phyloP scores from a whole-genome alignment of 2,888 invertebrate species.

The Caenorhabditis panamensis region DNA sequence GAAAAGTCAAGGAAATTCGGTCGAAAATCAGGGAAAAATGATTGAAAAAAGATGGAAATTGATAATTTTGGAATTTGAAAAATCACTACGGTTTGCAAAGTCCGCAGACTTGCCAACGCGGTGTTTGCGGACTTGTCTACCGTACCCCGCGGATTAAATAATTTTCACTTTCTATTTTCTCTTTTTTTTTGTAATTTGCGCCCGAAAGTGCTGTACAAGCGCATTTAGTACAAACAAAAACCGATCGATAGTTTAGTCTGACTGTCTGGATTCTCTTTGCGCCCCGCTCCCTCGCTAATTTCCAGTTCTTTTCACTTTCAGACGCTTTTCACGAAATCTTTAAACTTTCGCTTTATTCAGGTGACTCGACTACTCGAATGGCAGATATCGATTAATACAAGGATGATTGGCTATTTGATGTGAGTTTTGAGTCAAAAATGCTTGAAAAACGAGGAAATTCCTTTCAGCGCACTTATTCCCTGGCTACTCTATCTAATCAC shows the following conservation, averaged over 20 bases:
- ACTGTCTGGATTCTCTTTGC: slow-evolving; percentile 10
- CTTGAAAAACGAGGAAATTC: not conserved
- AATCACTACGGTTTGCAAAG: slow-evolving; percentile 19
- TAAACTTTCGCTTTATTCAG: slow-evolving; percentile 35
- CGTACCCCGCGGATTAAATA: slow-evolving; percentile 29
- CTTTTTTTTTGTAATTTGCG: slow-evolving; percentile 2
- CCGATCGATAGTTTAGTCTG: slow-evolving; percentile 18
- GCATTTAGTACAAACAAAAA: slow-evolving; percentile 53
- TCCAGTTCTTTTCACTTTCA: slow-evolving; percentile 47
- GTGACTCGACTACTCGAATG: slow-evolving; percentile 55
- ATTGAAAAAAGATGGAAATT: not conserved
- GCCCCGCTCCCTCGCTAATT: slow-evolving; percentile 20
- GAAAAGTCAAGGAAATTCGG: slow-evolving; percentile 1
- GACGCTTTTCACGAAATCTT: slow-evolving; percentile 10
- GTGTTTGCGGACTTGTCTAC: slow-evolving; percentile 47
- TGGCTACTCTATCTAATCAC: slow-evolving; percentile 33
- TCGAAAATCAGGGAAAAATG: slow-evolving; percentile 4
- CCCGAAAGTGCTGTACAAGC: slow-evolving; percentile 18
- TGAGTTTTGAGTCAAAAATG: slow-evolving; percentile 7
- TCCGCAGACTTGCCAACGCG: not conserved
- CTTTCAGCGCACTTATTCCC: slow-evolving; percentile 54
- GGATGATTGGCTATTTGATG: slow-evolving; percentile 61
- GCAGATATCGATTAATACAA: slow-evolving; percentile 35
- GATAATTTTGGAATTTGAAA: slow-evolving; percentile 10
- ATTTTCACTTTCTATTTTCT: slow-evolving; percentile 3